Percentiles rank a stretch among this genome's conserved stretches.
Evolutionary conservation across 2,113 vertebrate genomes (phyloP).

Genomic region (Stigmatopora nigra): DNA sequence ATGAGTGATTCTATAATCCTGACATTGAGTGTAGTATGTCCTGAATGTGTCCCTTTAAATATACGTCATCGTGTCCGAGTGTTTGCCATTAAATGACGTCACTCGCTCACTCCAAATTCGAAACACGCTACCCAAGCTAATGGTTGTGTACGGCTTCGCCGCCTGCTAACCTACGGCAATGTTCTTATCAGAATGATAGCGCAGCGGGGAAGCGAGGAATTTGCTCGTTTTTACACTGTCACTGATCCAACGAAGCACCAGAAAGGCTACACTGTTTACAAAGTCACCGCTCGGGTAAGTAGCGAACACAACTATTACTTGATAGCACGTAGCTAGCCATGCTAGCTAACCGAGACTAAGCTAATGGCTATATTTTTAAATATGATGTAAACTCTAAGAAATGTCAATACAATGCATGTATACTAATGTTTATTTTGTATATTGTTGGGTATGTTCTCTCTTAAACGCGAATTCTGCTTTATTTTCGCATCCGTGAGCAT

Average conservation of each 20-base stretch:
- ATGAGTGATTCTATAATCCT: too few species aligned
- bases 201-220: slow-evolving; percentile 78
- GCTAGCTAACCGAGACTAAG: slow-evolving; percentile 27
- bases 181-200: slow-evolving; percentile 81
- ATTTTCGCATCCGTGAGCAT: background rate
- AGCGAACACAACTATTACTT: background rate
- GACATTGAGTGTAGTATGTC: too few species aligned
- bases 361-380: slow-evolving; percentile 5
- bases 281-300: slow-evolving; percentile 92
- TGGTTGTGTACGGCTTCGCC: slow-evolving; percentile 49
- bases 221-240: slow-evolving; percentile 96
- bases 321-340: background rate
- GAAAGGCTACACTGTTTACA: slow-evolving; percentile 90
- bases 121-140: slow-evolving; percentile 29
- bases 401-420: background rate
- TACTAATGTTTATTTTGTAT: background rate
- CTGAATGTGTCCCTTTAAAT: background rate
- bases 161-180: slow-evolving; percentile 55
- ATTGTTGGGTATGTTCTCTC: too few species aligned
- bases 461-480: background rate
- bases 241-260: slow-evolving; percentile 86
- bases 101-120: background rate
- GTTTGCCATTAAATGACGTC: slow-evolving; percentile 10
- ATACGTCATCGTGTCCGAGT: background rate
- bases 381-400: background rate